Percentiles rank a stretch among this genome's conserved stretches.
Evolutionary conservation across 2,888 invertebrate genomes (phyloP).

Genomic region (Standfussiana lucernea): DNA sequence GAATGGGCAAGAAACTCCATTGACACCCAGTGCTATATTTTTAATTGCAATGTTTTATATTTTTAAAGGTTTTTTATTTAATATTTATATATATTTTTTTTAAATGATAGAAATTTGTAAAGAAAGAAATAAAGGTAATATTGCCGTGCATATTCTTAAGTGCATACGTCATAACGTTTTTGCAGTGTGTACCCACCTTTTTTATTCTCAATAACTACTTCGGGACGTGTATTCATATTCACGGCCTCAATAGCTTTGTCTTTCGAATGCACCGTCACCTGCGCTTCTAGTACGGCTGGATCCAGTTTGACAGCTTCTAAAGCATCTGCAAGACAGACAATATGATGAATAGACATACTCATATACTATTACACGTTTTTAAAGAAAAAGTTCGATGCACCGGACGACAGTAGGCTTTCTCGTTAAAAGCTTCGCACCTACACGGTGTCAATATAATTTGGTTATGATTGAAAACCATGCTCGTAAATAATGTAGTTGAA

Average conservation of each 20-base stretch:
- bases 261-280: constrained; percentile 73
- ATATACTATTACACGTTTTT: background rate
- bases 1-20: too few relatives aligned
- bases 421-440: background rate
- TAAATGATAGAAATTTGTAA: too few relatives aligned
- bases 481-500: background rate
- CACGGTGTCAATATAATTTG: background rate
- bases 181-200: constrained; percentile 27
- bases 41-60: too few relatives aligned
- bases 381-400: background rate
- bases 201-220: constrained; percentile 25
- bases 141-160: background rate
- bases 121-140: too few relatives aligned
- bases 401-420: background rate
- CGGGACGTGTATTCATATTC: constrained; percentile 6
- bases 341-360: background rate
- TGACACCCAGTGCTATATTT: too few relatives aligned
- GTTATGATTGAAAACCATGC: background rate
- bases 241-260: constrained; percentile 17
- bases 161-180: background rate
- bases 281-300: constrained; percentile 84
- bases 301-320: constrained; percentile 82
- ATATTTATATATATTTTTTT: too few relatives aligned
- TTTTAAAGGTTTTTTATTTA: too few relatives aligned
- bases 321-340: constrained; percentile 75